phyloP scores from a whole-genome alignment of 2,113 vertebrate genomes.

The Dunckerocampus dactyliophorus region DNA sequence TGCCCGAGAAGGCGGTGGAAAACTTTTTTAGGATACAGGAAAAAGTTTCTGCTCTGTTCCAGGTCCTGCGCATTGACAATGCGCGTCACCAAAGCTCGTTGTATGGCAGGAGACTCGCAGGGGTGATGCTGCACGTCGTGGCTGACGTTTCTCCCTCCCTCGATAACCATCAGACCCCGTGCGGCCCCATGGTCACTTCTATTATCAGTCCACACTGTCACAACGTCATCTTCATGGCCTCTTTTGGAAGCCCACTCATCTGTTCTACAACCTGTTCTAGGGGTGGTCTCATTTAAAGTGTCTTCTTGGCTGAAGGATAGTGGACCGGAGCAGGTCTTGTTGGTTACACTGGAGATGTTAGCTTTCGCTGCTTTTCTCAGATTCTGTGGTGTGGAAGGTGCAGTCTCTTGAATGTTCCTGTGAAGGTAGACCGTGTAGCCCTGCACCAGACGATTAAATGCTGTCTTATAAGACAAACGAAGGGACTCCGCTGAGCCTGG shows the following conservation, averaged over 20 bases:
- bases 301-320: not conserved
- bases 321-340: slow-evolving; percentile 8
- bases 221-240: slow-evolving; percentile 3
- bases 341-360: not conserved
- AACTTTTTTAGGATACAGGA: slow-evolving; percentile 38
- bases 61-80: slow-evolving; percentile 62
- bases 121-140: slow-evolving; percentile 64
- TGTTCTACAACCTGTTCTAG: slow-evolving; percentile 4
- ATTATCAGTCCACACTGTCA: not conserved
- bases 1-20: slow-evolving; percentile 56
- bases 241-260: not conserved
- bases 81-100: slow-evolving; percentile 46
- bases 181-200: not conserved
- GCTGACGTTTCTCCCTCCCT: slow-evolving; percentile 60
- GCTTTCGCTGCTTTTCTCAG: not conserved
- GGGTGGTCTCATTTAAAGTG: slow-evolving; percentile 13
- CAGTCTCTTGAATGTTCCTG: slow-evolving; percentile 52
- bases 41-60: slow-evolving; percentile 52
- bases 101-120: slow-evolving; percentile 67
- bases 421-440: slow-evolving; percentile 58
- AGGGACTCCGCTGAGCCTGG: slow-evolving; percentile 62
- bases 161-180: slow-evolving; percentile 58
- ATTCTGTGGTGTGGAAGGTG: not conserved
- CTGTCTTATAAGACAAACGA: slow-evolving; percentile 59
- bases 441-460: slow-evolving; percentile 45